Conservation (phyloP, 1,140 invertebrate genomes). For the Dendroctonus ponderosae region DNA sequence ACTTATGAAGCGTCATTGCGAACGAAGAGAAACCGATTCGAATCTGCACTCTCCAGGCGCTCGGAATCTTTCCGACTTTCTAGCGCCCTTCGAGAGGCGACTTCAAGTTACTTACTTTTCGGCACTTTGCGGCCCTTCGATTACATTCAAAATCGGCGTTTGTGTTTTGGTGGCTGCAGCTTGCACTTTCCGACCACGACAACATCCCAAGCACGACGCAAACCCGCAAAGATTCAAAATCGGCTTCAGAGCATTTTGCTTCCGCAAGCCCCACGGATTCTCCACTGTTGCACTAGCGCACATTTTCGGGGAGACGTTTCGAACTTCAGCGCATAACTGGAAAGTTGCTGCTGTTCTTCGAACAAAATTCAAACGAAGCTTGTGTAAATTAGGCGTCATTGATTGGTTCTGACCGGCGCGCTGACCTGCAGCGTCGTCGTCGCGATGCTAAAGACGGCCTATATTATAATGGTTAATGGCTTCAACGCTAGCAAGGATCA, state of each 20-base stretch:
- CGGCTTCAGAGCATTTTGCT: constrained; percentile 11
- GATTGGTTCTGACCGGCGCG: constrained; percentile 44
- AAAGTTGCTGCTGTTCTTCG: constrained; percentile 3
- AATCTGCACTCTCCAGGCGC: too few species aligned
- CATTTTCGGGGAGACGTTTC: constrained; percentile 3
- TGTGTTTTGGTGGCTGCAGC: constrained; percentile 8
- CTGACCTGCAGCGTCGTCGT: constrained; percentile 35
- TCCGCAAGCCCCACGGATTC: constrained; percentile 38
- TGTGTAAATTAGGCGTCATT: constrained; percentile 38
- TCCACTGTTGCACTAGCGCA: constrained; percentile 25
- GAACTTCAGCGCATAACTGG: not conserved
- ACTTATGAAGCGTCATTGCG: too few species aligned
- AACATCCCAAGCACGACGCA: constrained; percentile 25
- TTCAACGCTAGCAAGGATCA: constrained; percentile 10
- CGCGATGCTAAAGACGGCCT: constrained; percentile 17
- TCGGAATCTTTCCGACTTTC: too few species aligned
- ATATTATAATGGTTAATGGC: constrained; percentile 14
- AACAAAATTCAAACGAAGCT: constrained; percentile 33
- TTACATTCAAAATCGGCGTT: constrained; percentile 33
- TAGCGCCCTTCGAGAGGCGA: too few species aligned
- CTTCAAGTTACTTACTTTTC: constrained; percentile 30
- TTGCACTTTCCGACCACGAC: constrained; percentile 30
- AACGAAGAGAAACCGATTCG: too few species aligned
- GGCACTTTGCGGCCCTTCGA: constrained; percentile 20
- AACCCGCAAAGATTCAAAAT: constrained; percentile 18